Base-by-base conservation (phyloP, 1,140 invertebrate species). In the Epicauta chinensis region DNA sequence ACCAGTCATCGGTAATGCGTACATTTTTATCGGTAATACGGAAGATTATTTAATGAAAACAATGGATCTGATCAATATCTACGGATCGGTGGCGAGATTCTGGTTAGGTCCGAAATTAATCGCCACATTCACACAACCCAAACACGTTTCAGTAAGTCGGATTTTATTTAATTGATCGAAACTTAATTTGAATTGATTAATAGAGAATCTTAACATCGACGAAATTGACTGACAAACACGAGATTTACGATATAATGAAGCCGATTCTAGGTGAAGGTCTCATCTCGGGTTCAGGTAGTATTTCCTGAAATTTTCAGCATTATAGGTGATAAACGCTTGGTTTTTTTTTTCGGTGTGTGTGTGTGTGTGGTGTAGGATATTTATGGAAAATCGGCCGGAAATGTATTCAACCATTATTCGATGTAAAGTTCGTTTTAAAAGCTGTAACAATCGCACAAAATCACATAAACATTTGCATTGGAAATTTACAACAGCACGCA, bases 151-250 rank as follows among this genome's bases (percentile, higher is more conserved):
- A 3, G 38, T 40, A 14, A 40, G 15, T 13, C 10, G 9, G 23
- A 23, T 23, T 23, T 23, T 23, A 5, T 23, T 2, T 4, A 40
- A 16, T 13, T 14, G 10, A n/a, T n/a, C 5, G 15, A 4, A n/a
- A 16, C 5, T 17, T 14, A 3, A 13, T 14, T n/a, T 12, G 4
- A 40, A 12, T 40, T 40, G 17, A 13, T 16, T 11, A 11, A 11
- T 35, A 62, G 60, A 58, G 58, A 55, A 57, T 62, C 9, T 15
- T 62, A 11, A 40, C 55, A 9, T 55, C 54, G 1, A 11, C 41
- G 2, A 60, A 55, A 36, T 52, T 55, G 17, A 16, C 42, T 10
- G 15, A 3, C n/a, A 62, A 60, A 51, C 47, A 58, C 34, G 49
- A 58, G 3, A 36, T 59, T 2, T 62, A 62, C 38, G 44, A 52